phyloP scores from a whole-genome alignment of 2,113 vertebrate species.

The Tupaia chinensis region DNA sequence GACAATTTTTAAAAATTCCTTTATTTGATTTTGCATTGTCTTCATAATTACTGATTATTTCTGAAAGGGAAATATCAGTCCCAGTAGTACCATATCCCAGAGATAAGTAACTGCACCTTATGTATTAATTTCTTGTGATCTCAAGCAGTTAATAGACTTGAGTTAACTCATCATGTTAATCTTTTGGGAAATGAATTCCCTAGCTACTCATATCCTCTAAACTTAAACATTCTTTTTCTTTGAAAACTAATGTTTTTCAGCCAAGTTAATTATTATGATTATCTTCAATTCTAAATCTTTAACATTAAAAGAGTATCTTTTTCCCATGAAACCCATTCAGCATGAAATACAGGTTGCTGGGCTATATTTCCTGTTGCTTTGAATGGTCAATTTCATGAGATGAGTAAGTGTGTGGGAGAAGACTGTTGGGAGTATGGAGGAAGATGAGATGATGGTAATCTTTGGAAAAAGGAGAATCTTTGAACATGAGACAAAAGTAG shows the following conservation, averaged over 20 bases:
- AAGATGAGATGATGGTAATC: not conserved
- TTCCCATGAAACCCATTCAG: conserved; percentile 30
- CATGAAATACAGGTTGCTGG: not conserved
- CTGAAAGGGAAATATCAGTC: conserved; percentile 64
- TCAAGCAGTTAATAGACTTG: conserved; percentile 70
- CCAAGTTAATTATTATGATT: conserved; percentile 38
- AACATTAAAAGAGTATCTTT: not conserved
- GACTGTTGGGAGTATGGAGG: not conserved
- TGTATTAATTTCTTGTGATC: conserved; percentile 75
- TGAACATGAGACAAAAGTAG: conserved; percentile 12
- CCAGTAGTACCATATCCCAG: conserved; percentile 51
- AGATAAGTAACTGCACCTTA: conserved; percentile 64
- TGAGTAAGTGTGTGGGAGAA: not conserved
- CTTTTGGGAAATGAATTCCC: conserved; percentile 59
- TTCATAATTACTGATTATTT: conserved; percentile 74
- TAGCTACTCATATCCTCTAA: conserved; percentile 57
- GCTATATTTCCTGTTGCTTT: not conserved
- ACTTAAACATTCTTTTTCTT: conserved; percentile 25
- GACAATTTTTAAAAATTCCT: conserved; percentile 52
- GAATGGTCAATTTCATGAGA: not conserved
- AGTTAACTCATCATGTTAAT: conserved; percentile 57
- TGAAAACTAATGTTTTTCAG: conserved; percentile 54
- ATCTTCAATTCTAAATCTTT: conserved; percentile 8
- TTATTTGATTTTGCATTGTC: conserved; percentile 68
- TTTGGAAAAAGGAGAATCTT: conserved; percentile 1